Evolutionary conservation across 2,797 vertebrate genomes (phyloP).

Genomic region (Manis crassicaudata): DNA sequence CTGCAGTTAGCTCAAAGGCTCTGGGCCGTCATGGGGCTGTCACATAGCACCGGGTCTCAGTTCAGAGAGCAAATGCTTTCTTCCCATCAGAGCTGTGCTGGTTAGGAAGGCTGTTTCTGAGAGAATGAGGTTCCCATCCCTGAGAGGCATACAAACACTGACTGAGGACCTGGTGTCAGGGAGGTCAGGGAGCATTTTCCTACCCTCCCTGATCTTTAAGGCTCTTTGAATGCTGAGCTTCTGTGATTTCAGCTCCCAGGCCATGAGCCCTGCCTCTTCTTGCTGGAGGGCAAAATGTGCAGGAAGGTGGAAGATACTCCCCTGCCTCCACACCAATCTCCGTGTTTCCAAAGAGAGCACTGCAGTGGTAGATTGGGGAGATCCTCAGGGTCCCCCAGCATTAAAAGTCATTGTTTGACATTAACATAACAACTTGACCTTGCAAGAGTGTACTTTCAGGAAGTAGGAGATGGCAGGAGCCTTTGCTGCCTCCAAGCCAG

Average conservation of each 20-base stretch:
- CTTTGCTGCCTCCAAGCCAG: background rate
- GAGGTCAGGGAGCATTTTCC: background rate
- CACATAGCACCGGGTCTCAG: background rate
- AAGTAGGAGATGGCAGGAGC: background rate
- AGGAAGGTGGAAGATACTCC: background rate
- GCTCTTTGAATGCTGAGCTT: background rate
- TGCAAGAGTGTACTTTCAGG: background rate
- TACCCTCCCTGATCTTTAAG: background rate
- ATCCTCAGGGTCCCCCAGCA: background rate
- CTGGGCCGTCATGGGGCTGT: background rate
- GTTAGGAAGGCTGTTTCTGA: background rate
- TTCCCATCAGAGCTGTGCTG: background rate
- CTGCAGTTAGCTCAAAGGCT: background rate
- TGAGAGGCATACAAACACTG: background rate
- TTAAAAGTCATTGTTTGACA: background rate
- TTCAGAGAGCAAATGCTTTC: background rate
- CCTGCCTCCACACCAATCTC: background rate
- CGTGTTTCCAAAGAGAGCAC: background rate
- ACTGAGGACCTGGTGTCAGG: background rate
- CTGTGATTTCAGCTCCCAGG: background rate
- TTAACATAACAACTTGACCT: background rate
- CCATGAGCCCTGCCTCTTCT: background rate
- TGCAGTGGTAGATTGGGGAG: background rate
- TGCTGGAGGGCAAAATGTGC: background rate
- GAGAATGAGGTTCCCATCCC: background rate